phyloP scores from a whole-genome alignment of 1,140 invertebrate species.

The Heliothis virescens region DNA sequence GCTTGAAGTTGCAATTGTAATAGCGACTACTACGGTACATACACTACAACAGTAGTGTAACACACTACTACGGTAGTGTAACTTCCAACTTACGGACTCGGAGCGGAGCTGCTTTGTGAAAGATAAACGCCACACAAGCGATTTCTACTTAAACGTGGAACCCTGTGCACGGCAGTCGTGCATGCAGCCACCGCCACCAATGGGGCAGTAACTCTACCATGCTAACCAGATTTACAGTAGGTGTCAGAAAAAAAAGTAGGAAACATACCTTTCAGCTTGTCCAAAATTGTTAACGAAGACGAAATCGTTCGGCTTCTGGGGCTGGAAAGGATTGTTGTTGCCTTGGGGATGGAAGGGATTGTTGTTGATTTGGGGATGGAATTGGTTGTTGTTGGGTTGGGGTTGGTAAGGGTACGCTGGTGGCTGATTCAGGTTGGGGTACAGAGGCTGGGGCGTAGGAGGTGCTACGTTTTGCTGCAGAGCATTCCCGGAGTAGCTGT shows the following conservation, averaged over 20 bases:
- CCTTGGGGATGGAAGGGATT: background rate
- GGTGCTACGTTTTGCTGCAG: background rate
- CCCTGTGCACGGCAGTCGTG: no score
- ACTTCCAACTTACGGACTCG: no score
- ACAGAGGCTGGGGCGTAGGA: background rate
- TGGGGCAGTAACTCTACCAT: no score
- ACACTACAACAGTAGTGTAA: no score
- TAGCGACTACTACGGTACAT: no score
- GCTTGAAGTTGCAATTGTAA: no score
- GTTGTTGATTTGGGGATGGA: background rate
- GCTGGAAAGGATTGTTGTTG: background rate
- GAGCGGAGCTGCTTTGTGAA: no score
- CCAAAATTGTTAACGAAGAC: background rate
- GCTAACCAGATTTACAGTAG: no score
- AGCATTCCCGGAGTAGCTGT: constrained; percentile 10
- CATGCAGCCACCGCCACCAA: no score
- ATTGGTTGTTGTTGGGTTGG: background rate
- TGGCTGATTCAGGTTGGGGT: background rate
- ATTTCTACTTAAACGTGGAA: no score
- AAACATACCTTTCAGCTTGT: background rate
- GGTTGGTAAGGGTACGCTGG: background rate
- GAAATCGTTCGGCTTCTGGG: background rate
- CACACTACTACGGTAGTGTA: no score
- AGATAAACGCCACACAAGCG: no score
- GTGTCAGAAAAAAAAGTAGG: background rate